Conservation (phyloP, 2,888 invertebrate species). For the Papilio elwesi region DNA sequence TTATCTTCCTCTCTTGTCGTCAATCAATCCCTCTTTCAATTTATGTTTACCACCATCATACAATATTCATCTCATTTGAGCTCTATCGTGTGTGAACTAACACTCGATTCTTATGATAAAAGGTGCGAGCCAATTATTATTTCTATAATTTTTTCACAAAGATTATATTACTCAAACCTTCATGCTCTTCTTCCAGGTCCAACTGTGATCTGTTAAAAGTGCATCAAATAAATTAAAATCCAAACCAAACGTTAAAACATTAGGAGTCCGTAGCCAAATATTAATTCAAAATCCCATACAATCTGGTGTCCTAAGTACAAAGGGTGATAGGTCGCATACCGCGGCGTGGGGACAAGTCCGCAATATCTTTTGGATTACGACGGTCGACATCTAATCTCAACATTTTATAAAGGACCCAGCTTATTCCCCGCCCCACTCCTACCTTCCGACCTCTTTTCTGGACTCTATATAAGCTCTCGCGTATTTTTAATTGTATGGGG, state of each 20-base stretch:
- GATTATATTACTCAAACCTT: too few relatives aligned
- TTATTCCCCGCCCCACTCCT: neutral
- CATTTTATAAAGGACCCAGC: constrained; percentile 17
- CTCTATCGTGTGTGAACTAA: too few relatives aligned
- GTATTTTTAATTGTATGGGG: neutral
- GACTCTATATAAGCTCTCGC: neutral
- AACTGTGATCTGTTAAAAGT: too few relatives aligned
- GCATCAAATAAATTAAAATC: too few relatives aligned
- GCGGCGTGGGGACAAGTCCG: neutral
- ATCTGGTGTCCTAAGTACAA: constrained; percentile 12
- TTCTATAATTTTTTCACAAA: too few relatives aligned
- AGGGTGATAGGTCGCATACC: constrained; percentile 1
- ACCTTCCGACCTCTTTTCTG: neutral
- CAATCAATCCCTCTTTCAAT: too few relatives aligned
- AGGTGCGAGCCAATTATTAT: too few relatives aligned
- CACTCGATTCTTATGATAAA: too few relatives aligned
- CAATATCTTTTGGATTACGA: constrained; percentile 30
- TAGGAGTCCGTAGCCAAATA: constrained; percentile 11
- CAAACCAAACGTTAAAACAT: neutral
- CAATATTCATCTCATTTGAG: too few relatives aligned
- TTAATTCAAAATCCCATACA: constrained; percentile 26
- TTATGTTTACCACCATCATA: too few relatives aligned
- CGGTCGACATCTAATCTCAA: constrained; percentile 23
- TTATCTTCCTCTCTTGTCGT: too few relatives aligned
- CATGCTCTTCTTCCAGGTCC: too few relatives aligned